These are phyloP conservation scores for Pseudocheirus occidentalis DNA, from an alignment of 2,797 vertebrate species.

Conservation along the genomic window DNA sequence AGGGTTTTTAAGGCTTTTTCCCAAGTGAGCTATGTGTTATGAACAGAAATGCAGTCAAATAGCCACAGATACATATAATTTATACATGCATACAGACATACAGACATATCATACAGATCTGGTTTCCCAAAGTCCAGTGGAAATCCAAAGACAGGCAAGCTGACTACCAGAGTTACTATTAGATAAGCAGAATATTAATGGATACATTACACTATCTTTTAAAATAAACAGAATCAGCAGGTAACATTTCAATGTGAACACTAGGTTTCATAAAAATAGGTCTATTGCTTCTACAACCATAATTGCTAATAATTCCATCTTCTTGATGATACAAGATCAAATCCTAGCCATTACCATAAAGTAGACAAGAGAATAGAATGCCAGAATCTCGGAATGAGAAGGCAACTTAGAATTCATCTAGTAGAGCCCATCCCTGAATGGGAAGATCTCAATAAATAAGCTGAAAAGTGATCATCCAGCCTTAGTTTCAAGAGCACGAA, in stretches of 20 bases:
- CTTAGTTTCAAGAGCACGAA: not conserved
- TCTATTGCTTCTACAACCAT: slow-evolving; percentile 32
- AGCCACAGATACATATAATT: slow-evolving; percentile 15
- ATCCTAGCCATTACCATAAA: slow-evolving; percentile 44
- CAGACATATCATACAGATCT: slow-evolving; percentile 19
- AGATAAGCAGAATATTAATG: slow-evolving; percentile 67
- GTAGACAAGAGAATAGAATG: not conserved
- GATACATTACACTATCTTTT: fast-evolving
- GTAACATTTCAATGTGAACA: slow-evolving; percentile 53
- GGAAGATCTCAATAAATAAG: not conserved
- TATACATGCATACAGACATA: not conserved
- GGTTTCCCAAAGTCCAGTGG: not conserved
- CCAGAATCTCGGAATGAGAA: not conserved
- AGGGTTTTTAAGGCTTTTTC: not conserved
- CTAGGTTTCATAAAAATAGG: slow-evolving; percentile 5
- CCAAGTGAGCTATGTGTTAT: not conserved
- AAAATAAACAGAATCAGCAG: slow-evolving; percentile 40
- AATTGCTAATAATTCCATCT: slow-evolving; percentile 65
- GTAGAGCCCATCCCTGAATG: not conserved
- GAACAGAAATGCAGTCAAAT: slow-evolving; percentile 2
- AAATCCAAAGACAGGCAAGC: slow-evolving; percentile 56
- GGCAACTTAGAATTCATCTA: no score
- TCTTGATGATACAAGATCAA: slow-evolving; percentile 52
- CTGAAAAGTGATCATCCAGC: not conserved
- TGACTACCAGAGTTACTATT: slow-evolving; percentile 40